Evolutionary conservation across 2,888 invertebrate species (phyloP), one percentile per base, ranked within the genome.

Genomic region (Oxytorus armatus): DNA sequence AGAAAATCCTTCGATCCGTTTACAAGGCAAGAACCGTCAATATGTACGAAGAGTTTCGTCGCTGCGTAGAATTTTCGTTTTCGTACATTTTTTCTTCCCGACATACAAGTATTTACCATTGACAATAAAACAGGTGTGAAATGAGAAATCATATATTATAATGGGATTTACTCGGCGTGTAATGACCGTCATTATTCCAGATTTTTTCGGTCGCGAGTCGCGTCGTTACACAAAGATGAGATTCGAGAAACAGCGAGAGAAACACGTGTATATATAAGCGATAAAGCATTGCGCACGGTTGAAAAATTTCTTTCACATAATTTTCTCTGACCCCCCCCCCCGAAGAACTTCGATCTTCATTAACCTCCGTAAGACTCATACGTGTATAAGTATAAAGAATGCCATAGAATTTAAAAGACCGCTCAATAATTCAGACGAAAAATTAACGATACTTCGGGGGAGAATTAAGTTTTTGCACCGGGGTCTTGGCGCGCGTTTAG

Each of bases 161-260:
- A 44, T 55, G 47, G 33, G 14, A 25, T 33, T 74, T 36, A 47
- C 57, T 66, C 29, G 55, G 55, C 10, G 55, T 5, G 55, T 65
- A 65, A 74, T 74, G 74, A 57, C 74, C 11, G 65, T 74, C 65
- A 74, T 74, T 66, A 74, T 29, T 33, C 44, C 33, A 4, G 18
- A 57, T 74, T 66, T 55, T 47, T n/a, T 18, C 63, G 44, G 61
- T 11, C 14, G 21, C 36, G 51, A 25, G 18, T 29, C 10, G 55
- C n/a, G n/a, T n/a, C n/a, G n/a, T n/a, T n/a, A n/a, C n/a, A n/a
- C n/a, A 51, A 44, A 18, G 11, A 14, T 21, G 57, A 53, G 25
- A 25, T 3, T 25, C 53, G 18, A 16, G 11, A 8, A 61, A 1
- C 51, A 55, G 25, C n/a, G 11, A 25, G n/a, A n/a, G n/a, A n/a